phyloP scores from a whole-genome alignment of 2,113 vertebrate species.

The Rissa tridactyla region DNA sequence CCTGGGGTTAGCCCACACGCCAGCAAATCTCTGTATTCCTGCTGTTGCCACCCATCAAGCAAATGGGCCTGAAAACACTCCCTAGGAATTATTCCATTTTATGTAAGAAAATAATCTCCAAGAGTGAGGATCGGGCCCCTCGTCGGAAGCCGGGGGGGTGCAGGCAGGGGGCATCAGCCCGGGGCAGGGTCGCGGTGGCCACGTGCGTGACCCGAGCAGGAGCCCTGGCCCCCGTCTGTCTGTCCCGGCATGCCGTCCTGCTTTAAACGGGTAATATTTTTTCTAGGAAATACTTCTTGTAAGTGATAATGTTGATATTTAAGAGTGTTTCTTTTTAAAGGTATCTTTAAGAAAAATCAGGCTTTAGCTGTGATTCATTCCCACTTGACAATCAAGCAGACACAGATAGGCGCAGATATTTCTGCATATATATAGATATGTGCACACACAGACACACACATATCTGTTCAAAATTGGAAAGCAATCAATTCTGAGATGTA shows the following conservation, averaged over 20 bases:
- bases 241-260: background rate
- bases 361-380: constrained; percentile 44
- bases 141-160: background rate
- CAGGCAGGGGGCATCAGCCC: background rate
- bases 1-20: background rate
- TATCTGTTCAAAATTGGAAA: constrained; percentile 39
- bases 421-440: background rate
- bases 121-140: background rate
- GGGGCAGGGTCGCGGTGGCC: background rate
- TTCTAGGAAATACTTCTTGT: background rate
- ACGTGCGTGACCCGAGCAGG: accelerated
- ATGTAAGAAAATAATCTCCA: background rate
- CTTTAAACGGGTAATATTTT: background rate
- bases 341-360: background rate
- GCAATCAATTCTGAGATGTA: constrained; percentile 63
- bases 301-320: background rate
- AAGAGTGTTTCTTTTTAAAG: background rate
- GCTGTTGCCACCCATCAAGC: background rate
- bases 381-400: constrained; percentile 69
- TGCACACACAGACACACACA: background rate
- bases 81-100: background rate
- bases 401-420: constrained; percentile 46
- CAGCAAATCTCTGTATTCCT: background rate
- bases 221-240: background rate
- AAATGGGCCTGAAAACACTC: background rate